phyloP scores from a whole-genome alignment of 1,140 invertebrate genomes.

The Lepidurus couesii region DNA sequence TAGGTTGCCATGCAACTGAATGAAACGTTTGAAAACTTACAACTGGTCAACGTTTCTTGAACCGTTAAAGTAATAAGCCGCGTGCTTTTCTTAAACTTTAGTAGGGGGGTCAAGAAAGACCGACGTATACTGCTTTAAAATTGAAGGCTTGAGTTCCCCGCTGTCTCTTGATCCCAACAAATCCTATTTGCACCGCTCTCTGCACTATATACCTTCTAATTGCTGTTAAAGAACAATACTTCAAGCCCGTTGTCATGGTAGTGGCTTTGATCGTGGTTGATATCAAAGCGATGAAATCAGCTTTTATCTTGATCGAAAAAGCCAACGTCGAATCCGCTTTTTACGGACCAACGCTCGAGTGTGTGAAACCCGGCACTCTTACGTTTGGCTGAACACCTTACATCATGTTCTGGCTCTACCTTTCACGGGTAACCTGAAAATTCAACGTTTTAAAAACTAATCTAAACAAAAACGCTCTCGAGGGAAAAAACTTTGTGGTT shows the following conservation, averaged over 20 bases:
- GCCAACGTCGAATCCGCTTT: neutral
- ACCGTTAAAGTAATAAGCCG: neutral
- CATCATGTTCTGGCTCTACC: neutral
- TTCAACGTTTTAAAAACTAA: neutral
- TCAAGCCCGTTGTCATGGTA: neutral
- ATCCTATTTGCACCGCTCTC: neutral
- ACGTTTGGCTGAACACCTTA: conserved; percentile 19
- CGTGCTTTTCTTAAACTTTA: neutral
- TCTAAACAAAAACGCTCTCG: neutral
- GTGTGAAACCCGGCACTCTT: conserved; percentile 14
- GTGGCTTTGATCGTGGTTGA: conserved; percentile 21
- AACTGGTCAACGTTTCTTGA: neutral
- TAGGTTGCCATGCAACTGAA: neutral
- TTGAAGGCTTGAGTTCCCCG: neutral
- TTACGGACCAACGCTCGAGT: neutral
- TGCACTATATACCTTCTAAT: neutral
- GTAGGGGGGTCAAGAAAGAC: neutral
- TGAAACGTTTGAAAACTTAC: neutral
- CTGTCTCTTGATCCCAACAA: neutral
- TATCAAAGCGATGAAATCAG: conserved; percentile 16
- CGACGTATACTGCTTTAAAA: neutral
- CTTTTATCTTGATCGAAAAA: conserved; percentile 10
- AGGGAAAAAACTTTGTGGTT: too few relatives aligned
- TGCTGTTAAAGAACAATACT: neutral
- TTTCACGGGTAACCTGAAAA: too few relatives aligned